These are phyloP conservation scores for Drosophila paranaensis DNA, from an alignment of 2,888 invertebrate genomes.

Conservation along the genomic window DNA sequence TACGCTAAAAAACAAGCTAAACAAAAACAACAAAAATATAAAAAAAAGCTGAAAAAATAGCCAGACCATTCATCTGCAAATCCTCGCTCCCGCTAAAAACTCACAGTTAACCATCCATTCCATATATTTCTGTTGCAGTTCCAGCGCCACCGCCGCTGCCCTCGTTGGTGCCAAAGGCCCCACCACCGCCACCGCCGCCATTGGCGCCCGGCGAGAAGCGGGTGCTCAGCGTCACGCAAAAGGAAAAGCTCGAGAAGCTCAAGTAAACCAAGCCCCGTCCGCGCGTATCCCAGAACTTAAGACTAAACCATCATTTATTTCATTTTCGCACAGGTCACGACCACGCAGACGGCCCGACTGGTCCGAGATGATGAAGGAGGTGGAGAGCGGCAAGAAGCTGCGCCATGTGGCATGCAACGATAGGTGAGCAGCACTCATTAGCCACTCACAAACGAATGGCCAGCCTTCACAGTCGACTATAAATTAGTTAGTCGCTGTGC, in stretches of 20 bases:
- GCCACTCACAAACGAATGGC: slow-evolving; percentile 7
- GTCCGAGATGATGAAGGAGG: slow-evolving; percentile 96
- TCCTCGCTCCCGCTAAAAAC: neutral
- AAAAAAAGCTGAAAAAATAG: slow-evolving; percentile 11
- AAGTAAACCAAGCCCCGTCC: slow-evolving; percentile 84
- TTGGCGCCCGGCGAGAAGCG: slow-evolving; percentile 86
- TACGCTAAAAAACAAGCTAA: slow-evolving; percentile 36
- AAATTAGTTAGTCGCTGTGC: slow-evolving; percentile 15
- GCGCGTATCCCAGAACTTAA: slow-evolving; percentile 3
- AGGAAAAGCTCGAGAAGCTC: slow-evolving; percentile 89
- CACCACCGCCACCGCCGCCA: slow-evolving; percentile 90
- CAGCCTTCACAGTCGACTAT: slow-evolving; percentile 18
- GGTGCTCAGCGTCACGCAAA: slow-evolving; percentile 87
- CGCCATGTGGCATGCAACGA: slow-evolving; percentile 94
- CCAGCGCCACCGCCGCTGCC: slow-evolving; percentile 84
- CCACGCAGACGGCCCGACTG: slow-evolving; percentile 94
- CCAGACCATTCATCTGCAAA: slow-evolving; percentile 31
- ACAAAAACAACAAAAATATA: slow-evolving; percentile 11
- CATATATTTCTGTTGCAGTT: slow-evolving; percentile 63
- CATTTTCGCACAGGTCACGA: slow-evolving; percentile 86
- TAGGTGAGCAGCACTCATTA: slow-evolving; percentile 85
- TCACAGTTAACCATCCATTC: slow-evolving; percentile 32
- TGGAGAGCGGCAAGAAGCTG: slow-evolving; percentile 92
- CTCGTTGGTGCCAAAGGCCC: slow-evolving; percentile 86
- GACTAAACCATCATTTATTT: slow-evolving; percentile 49